Conservation (phyloP, 2,888 invertebrate genomes). For the Athetis lepigone region DNA sequence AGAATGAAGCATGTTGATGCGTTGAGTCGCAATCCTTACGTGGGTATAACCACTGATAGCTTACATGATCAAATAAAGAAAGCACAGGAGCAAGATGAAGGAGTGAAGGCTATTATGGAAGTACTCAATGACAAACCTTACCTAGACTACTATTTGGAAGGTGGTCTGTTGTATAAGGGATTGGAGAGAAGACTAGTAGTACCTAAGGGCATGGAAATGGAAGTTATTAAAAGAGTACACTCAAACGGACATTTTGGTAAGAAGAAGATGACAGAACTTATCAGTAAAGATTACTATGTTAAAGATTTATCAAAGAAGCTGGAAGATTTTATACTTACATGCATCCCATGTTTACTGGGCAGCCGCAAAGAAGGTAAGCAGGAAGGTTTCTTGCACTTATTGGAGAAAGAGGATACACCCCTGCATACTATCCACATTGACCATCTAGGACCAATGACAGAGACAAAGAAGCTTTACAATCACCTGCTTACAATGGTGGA, state of each 20-base stretch:
- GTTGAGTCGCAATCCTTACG: constrained; percentile 42
- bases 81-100: constrained; percentile 13
- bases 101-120: constrained; percentile 10
- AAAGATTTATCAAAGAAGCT: constrained; percentile 46
- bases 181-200: constrained; percentile 2
- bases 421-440: too few relatives aligned
- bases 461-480: too few relatives aligned
- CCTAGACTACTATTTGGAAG: not conserved
- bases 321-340: constrained; percentile 36
- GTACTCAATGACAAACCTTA: not conserved
- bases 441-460: too few relatives aligned
- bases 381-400: constrained; percentile 53
- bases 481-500: constrained; percentile 71
- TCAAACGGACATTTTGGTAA: constrained; percentile 28
- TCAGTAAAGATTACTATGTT: constrained; percentile 67
- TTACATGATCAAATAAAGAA: not conserved
- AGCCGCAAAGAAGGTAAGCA: constrained; percentile 61
- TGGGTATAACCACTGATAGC: not conserved
- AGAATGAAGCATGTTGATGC: constrained; percentile 68
- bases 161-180: constrained; percentile 14
- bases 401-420: constrained; percentile 69
- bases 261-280: constrained; percentile 63
- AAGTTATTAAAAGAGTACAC: constrained; percentile 19
- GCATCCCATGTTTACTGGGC: constrained; percentile 60
- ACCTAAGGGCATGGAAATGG: constrained; percentile 5